These are phyloP conservation scores for Gallinago paraguaiae DNA, from an alignment of 2,113 vertebrate species.

Conservation along the genomic window DNA sequence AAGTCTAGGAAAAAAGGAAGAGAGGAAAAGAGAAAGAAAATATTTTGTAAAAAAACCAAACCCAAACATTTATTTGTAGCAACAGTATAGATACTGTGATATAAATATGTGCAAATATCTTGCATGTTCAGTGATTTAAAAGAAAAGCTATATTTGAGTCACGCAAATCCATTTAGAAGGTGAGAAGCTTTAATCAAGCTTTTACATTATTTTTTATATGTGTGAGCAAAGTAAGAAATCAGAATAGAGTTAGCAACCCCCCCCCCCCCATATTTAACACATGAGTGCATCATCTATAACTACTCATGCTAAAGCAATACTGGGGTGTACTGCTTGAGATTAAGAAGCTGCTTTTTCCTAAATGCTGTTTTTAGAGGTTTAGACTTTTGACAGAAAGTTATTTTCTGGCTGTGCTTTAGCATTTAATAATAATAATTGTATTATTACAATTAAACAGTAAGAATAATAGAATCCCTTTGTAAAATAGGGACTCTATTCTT, in stretches of 20 bases:
- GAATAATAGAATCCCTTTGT: neutral
- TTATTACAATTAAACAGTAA: neutral
- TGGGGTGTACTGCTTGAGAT: neutral
- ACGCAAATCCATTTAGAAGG: neutral
- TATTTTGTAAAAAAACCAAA: neutral
- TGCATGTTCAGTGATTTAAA: neutral
- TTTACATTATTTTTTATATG: neutral
- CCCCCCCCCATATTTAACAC: neutral
- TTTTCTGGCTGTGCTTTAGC: neutral
- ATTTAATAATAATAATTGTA: neutral
- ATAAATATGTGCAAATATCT: neutral
- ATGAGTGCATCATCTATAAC: accelerated
- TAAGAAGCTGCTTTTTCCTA: neutral
- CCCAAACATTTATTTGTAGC: neutral
- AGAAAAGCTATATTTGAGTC: neutral
- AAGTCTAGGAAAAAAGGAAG: neutral
- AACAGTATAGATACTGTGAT: neutral
- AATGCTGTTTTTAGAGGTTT: neutral
- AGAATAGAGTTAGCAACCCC: neutral
- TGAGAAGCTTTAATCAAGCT: neutral
- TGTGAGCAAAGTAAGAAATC: neutral
- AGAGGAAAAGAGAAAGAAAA: neutral
- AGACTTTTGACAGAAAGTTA: neutral
- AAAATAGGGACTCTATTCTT: neutral
- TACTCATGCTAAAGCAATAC: neutral